Evolutionary conservation across 2,888 invertebrate species (phyloP).

Genomic region (Laothoe populi): DNA sequence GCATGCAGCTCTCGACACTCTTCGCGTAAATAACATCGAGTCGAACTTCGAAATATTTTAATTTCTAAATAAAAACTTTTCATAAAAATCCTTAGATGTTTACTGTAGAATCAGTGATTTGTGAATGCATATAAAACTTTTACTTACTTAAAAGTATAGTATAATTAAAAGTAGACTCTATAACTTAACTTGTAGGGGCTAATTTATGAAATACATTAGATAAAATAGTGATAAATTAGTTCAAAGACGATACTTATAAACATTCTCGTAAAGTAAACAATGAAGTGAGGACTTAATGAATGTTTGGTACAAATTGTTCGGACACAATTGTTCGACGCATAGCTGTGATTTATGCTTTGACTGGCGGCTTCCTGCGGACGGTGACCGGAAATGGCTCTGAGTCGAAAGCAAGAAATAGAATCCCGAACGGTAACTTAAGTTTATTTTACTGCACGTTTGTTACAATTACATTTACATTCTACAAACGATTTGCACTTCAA

Average conservation of each 20-base stretch:
- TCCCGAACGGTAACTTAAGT: conserved; percentile 61
- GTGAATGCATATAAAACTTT: background rate
- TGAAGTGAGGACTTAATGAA: conserved; percentile 46
- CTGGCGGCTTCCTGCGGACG: conserved; percentile 64
- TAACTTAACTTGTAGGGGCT: background rate
- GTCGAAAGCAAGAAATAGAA: conserved; percentile 66
- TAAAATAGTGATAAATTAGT: conserved; percentile 4
- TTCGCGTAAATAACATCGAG: conserved; percentile 78
- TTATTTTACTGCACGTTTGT: conserved; percentile 52
- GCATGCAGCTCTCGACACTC: conserved; percentile 37
- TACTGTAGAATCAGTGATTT: conserved; percentile 14
- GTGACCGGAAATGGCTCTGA: conserved; percentile 58
- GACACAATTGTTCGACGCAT: conserved; percentile 53
- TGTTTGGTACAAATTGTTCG: conserved; percentile 49
- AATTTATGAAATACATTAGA: too few relatives aligned
- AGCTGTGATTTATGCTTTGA: conserved; percentile 63
- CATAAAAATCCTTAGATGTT: conserved; percentile 14
- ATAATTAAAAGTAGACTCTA: background rate
- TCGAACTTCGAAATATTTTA: conserved; percentile 41
- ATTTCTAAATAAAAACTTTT: background rate
- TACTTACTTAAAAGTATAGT: background rate
- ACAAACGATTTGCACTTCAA: background rate
- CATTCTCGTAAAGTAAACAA: background rate
- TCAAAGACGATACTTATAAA: background rate
- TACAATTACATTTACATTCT: conserved; percentile 37